Evolutionary conservation across 2,797 vertebrate species (phyloP), one percentile per base, ranked within the genome.

Genomic region (Erpetoichthys calabaricus): DNA sequence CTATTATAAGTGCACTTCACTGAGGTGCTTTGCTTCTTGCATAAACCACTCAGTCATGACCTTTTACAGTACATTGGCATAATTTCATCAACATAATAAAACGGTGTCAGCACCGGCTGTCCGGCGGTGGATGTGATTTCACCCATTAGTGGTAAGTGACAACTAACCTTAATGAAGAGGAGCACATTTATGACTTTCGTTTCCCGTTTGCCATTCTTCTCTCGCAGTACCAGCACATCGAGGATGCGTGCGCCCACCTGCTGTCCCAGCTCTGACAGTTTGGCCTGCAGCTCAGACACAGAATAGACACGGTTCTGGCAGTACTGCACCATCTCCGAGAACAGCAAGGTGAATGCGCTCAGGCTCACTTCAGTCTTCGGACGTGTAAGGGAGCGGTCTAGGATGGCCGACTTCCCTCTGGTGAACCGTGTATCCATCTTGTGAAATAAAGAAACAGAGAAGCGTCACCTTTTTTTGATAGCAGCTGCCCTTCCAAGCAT

Each of bases 301-400:
- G 94, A 98, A 79, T 92, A 95, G 4, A 97, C 94, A 0, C 92
- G 87, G 70, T 88, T 90, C 84, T 98, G 93, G 60, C 94, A 96
- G 76, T 98, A 97, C 82, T 98, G 93, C 1, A 98, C 92, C 77
- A 96, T 89, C 82, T 98, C 94, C 0, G 92, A 97, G 82, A 97
- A 98, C 4, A 97, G 86, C 9, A 98, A 79, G 0, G 92, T 89
- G 45, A 98, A 97, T 5, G 90, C 87, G 8, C 91, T 91, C 55
- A 94, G 75, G 42, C 85, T 89, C 42, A 97, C 89, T 65, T 95
- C 93, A 0, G 84, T 86, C 70, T 92, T 93, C 0, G 91, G 88
- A 4, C 93, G 80, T 3, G 80, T 84, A 57, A 97, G 76, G 0
- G 90, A 83, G 0, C 91, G 86, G 72, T 97, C 94, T 68, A 98